Base-by-base conservation (phyloP, 2,797 vertebrate genomes). In the Nannoperca australis region DNA sequence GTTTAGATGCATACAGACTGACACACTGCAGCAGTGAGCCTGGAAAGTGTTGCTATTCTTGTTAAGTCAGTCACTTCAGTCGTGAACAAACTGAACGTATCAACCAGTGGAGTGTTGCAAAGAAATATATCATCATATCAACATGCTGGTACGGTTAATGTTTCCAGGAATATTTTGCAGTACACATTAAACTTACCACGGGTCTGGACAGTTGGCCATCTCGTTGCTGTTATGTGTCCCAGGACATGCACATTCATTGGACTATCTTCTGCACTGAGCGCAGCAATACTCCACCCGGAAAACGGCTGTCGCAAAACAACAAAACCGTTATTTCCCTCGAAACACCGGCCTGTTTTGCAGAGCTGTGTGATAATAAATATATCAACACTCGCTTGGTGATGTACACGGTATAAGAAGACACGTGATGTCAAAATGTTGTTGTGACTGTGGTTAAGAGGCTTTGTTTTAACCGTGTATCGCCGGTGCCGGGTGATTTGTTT, bases 131-230 rank as follows among this genome's bases (percentile, higher is more conserved):
- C 5, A 34, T 34, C 24, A 7, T 34, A 34, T 45, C 20, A 56
- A 15, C 14, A 42, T 44, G 44, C 5, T 34, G 2, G 13, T 3
- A 12, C 6, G 1, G 32, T 34, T 34, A 34, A 4, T 70, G 36
- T 49, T 61, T 0, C 2, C 32, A 38, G 15, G 0, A 59, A 8
- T 27, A 34, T 72, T 34, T 53, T 0, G 20, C 7, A 56, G 40
- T 17, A 30, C 22, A 54, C 1, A 56, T 13, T 34, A 15, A 60
- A 92, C 91, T 95, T 70, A 96, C 95, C 95, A 92, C 27, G 89
- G 86, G 60, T 90, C 69, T 38, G 86, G 90, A 90, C 77, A 85
- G 89, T 81, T 83, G 84, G 91, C 89, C 95, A 96, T 96, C 82
- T 84, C 82, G 83, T 47, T 78, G 85, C 60, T 53, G 79, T 60